These are phyloP conservation scores for Podotricha telesiphe DNA, from an alignment of 2,888 invertebrate species.

Conservation along the genomic window DNA sequence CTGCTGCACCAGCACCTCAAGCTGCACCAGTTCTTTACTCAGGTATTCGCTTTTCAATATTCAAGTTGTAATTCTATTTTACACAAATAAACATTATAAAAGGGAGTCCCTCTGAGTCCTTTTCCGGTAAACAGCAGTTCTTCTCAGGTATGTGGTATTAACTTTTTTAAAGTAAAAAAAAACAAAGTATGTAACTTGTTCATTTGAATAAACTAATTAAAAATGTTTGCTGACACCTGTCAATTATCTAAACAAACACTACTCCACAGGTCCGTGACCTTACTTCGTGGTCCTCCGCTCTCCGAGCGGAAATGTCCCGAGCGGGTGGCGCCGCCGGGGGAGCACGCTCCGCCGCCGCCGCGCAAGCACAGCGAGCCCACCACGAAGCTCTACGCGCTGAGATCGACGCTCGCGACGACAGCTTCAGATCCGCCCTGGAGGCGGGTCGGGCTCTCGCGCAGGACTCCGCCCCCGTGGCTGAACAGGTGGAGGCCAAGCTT, in stretches of 20 bases:
- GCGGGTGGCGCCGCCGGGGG: slow-evolving; percentile 81
- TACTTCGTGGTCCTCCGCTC: slow-evolving; percentile 92
- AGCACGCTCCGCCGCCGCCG: slow-evolving; percentile 91
- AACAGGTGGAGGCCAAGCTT: slow-evolving; percentile 92
- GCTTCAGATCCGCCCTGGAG: slow-evolving; percentile 87
- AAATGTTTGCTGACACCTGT: no score
- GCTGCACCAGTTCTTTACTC: slow-evolving; percentile 93
- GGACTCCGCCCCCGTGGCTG: not conserved
- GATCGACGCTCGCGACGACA: slow-evolving; percentile 92
- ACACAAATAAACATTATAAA: no score
- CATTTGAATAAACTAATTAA: no score
- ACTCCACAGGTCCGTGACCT: slow-evolving; percentile 94
- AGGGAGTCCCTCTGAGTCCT: no score
- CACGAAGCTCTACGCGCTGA: slow-evolving; percentile 71
- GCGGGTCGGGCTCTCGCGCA: slow-evolving; percentile 87
- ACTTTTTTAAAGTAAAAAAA: no score
- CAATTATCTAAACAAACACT: no score
- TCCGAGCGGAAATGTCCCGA: slow-evolving; percentile 90
- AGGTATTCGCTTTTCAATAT: slow-evolving; percentile 72
- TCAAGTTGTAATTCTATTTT: no score
- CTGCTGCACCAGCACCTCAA: slow-evolving; percentile 94
- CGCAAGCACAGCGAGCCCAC: slow-evolving; percentile 91
- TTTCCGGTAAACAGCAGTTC: no score
- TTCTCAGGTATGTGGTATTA: no score
- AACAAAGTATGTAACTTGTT: no score